Percentiles rank a stretch among this genome's conserved stretches.
Conservation (phyloP, 2,113 vertebrate species). For the Oxyruncus cristatus region DNA sequence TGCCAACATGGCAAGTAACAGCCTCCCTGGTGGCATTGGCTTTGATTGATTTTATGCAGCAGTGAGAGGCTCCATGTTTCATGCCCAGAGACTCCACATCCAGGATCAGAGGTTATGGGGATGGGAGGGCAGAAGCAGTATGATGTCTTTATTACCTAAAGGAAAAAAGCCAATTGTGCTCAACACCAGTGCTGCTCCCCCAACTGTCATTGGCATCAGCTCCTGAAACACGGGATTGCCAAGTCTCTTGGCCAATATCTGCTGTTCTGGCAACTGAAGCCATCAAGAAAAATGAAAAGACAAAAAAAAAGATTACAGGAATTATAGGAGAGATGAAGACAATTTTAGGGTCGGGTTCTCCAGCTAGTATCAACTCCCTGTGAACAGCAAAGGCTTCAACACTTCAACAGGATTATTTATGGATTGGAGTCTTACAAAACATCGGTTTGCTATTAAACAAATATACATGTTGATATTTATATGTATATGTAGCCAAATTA, state of each 20-base stretch:
- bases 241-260: background rate
- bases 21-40: conserved; percentile 42
- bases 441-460: background rate
- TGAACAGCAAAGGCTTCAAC: background rate
- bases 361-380: background rate
- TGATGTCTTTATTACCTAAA: conserved; percentile 65
- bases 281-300: background rate
- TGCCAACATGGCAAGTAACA: conserved; percentile 42
- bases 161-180: conserved; percentile 42
- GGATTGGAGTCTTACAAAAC: background rate
- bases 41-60: conserved; percentile 50
- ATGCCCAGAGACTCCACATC: background rate
- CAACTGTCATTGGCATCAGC: conserved; percentile 40
- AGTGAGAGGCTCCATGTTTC: conserved; percentile 12
- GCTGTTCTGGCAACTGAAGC: background rate
- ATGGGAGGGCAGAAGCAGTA: background rate
- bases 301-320: background rate
- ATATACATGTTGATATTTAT: background rate
- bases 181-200: background rate
- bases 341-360: background rate
- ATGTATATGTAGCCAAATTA: background rate
- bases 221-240: background rate
- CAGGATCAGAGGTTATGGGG: conserved; percentile 40
- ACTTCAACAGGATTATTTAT: background rate
- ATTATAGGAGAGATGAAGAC: background rate